phyloP scores from a whole-genome alignment of 2,888 invertebrate species.

The Thera obeliscata region DNA sequence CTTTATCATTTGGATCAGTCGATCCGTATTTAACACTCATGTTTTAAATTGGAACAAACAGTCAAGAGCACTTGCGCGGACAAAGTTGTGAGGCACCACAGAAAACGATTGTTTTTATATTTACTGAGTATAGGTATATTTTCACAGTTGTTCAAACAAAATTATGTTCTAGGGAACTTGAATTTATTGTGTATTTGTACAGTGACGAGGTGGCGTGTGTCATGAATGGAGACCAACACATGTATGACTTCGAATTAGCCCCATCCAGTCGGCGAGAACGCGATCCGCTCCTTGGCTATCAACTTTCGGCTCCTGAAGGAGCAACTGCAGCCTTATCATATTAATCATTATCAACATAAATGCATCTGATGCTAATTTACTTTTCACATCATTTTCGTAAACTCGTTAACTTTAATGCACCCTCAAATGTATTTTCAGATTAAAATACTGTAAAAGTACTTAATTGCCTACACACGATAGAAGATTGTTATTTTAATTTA shows the following conservation, averaged over 20 bases:
- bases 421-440: conserved; percentile 3
- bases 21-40: conserved; percentile 76
- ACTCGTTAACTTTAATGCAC: conserved; percentile 12
- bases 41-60: conserved; percentile 42
- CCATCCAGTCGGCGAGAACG: conserved; percentile 46
- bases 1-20: conserved; percentile 60
- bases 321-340: not conserved
- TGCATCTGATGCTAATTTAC: not conserved
- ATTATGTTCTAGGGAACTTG: conserved; percentile 27
- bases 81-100: conserved; percentile 23
- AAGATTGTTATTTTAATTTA: conserved; percentile 9
- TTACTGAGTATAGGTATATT: conserved; percentile 34
- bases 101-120: conserved; percentile 30
- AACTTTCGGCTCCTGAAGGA: conserved; percentile 33
- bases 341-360: not conserved
- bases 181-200: conserved; percentile 36
- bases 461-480: not conserved
- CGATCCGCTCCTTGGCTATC: conserved; percentile 16
- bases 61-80: conserved; percentile 32
- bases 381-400: conserved; percentile 6
- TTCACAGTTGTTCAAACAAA: conserved; percentile 52
- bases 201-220: conserved; percentile 57
- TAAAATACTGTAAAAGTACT: conserved; percentile 6
- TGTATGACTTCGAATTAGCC: conserved; percentile 64
- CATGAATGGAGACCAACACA: conserved; percentile 62